A percentile compares a stretch with the other conserved stretches of the same genome.
Conservation (phyloP, 1,140 invertebrate genomes). For the Zaprionus lachaisei region DNA sequence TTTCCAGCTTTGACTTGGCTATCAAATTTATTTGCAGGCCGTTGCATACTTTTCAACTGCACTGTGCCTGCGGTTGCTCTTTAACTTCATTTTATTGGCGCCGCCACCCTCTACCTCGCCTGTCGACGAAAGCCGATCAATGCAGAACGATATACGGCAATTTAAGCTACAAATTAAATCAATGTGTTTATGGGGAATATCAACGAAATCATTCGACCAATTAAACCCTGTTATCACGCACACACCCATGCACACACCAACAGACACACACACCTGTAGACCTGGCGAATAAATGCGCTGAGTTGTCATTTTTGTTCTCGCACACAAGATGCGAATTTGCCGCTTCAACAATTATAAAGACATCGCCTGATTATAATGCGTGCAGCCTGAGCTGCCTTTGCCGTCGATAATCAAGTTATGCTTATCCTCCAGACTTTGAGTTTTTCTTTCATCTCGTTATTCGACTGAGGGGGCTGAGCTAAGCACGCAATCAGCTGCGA, state of each 20-base stretch:
- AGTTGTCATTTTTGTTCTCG: conserved; percentile 30
- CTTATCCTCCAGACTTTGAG: conserved; percentile 28
- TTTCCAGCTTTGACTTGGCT: conserved; percentile 39
- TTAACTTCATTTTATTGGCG: conserved; percentile 32
- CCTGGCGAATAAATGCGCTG: conserved; percentile 43
- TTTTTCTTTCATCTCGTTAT: conserved; percentile 27
- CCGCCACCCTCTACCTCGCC: background rate
- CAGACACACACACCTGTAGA: conserved; percentile 6
- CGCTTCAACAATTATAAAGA: conserved; percentile 42
- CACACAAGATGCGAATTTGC: conserved; percentile 39
- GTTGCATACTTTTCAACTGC: conserved; percentile 39
- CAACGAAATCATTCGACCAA: conserved; percentile 53
- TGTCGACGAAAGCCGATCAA: background rate
- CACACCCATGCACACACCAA: background rate
- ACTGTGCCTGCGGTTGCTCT: conserved; percentile 38
- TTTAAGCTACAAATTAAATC: conserved; percentile 49
- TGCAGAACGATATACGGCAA: conserved; percentile 11
- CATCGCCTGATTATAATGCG: conserved; percentile 41
- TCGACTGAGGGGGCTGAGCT: background rate
- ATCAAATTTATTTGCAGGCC: conserved; percentile 24
- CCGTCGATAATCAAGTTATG: conserved; percentile 38
- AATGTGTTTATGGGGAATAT: conserved; percentile 38
- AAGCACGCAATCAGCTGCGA: conserved; percentile 18
- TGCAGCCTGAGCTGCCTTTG: conserved; percentile 2
- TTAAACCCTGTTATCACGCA: conserved; percentile 23